Base-by-base conservation (phyloP, 2,888 invertebrate genomes). In the Sycophila texana region DNA sequence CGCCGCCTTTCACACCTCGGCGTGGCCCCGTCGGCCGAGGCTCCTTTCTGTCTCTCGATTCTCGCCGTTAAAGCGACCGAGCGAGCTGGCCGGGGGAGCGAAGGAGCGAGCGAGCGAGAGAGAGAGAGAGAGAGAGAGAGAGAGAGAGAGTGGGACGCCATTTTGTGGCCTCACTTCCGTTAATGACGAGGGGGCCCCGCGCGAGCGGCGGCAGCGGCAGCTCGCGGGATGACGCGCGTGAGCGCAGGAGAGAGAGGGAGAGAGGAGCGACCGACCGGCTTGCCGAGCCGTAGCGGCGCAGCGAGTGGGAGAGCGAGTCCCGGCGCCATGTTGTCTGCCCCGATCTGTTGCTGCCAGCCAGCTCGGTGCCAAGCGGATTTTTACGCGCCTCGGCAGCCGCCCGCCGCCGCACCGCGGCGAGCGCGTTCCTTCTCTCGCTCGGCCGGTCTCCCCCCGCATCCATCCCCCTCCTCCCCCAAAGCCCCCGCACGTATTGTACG, bases 241-340 rank as follows among this genome's bases (percentile, higher is more conserved):
- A 10, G 58, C 16, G 60, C 39, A 60, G 49, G 72, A 26, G 68
- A 72, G 63, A 57, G 68, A 57, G 77, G 49, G 55, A 10, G 20
- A 18, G 67, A 22, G 22, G 18, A n/a, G n/a, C n/a, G n/a, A n/a
- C n/a, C 47, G 13, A 30, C 14, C 51, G 16, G 51, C 51, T 3
- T 13, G 22, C 20, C 13, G 60, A 60, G 60, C 70, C 73, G 74
- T 74, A 77, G 78, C 58, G 78, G 72, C 76, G 60, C 16, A 18
- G 67, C 74, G 81, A 78, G 77, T 73, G 67, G 68, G 72, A 72
- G 77, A 78, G 47, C 78, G 82, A 80, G 80, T 77, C 85, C 84
- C 89, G 90, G 90, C 89, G 89, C 90, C 90, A 90, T 89, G 87
- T 90, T 90, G 90, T 90, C 90, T 90, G 87, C 87, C 85, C 39